Evolutionary conservation across 2,113 vertebrate genomes (phyloP), one percentile per base, ranked within the genome.

Genomic region (Callospermophilus lateralis): DNA sequence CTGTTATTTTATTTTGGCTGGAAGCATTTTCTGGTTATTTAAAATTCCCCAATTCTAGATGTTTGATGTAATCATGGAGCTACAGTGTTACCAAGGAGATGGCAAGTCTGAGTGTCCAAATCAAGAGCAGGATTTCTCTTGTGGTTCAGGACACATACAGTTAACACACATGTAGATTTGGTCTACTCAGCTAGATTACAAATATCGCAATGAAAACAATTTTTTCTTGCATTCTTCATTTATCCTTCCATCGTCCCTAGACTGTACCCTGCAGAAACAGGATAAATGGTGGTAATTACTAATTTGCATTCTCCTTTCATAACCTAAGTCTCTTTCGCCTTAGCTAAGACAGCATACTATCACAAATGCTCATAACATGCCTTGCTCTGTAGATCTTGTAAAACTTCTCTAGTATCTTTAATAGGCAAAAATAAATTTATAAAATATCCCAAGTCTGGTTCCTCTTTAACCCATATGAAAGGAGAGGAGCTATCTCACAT

Each of bases 251-350:
- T 11, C 53, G 20, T 90, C 78, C 91, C 51, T 67, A 7, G 30
- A 30, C 55, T 86, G 16, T 37, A 61, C 24, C 34, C 48, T 48
- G 17, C 65, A 79, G 87, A 87, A 89, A 28, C 73, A 89, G 67
- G 34, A 93, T 81, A 92, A 92, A 87, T 87, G 73, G 72, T 81
- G 11, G 13, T 95, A 79, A 93, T 95, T 91, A 94, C 37, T 86
- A 90, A 89, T 65, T 93, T 89, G 11, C 55, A 73, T 61, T 93
- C 45, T 92, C 61, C 53, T 81, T 95, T 79, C 48, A 97, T n/a
- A 96, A 77, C 2, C 70, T 92, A 88, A 88, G 48, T 79, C 83
- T 93, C 42, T 84, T 83, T 94, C 65, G 34, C 26, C 28, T 90
- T 94, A 79, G 2, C 48, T 87, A 11, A 92, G 84, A 91, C 42